Evolutionary conservation across 2,113 vertebrate genomes (phyloP), one percentile per base, ranked within the genome.

Genomic region (Taxidea taxus): DNA sequence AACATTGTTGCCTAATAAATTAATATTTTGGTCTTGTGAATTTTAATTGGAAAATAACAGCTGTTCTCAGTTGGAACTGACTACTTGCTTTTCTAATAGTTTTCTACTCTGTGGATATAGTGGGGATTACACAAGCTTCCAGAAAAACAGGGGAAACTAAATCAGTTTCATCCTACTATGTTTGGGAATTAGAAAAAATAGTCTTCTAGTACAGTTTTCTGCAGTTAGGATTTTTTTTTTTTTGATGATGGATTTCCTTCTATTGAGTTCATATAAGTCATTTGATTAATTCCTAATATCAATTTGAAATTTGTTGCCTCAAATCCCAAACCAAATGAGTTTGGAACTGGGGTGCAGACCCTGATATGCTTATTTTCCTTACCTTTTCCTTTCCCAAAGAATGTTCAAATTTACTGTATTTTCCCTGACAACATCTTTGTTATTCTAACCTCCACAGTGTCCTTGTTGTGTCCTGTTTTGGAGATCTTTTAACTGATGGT

Each of bases 1-100:
- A 98, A 96, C 8, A 6, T 95, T 95, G 51, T 89, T 93, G 56
- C 87, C 94, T 98, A 97, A 98, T 98, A 98, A 98, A 98, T 99
- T 98, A 98, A 98, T 99, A 98, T 98, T 98, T 99, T 98, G 86
- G 62, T 98, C 95, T 98, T 98, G 95, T 98, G 88, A 98, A 97
- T 97, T 98, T 92, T 98, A 98, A 98, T 98, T 98, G 97, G 97
- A 97, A 98, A 98, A 98, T 98, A 98, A 94, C 95, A 98, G 97
- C 97, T 98, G 98, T 97, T 98, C 62, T 95, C 97, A 44, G 39
- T 97, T 98, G 95, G 95, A 98, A 49, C 62, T 93, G 82, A 97
- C 39, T 96, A 0, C 75, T 97, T 90, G 80, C 54, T 98, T 94
- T 98, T 85, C 39, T 97, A 87, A 87, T 95, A 83, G 29, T 93